Percentiles rank a stretch among this genome's conserved stretches.
Conservation (phyloP, 2,888 invertebrate species). For the Mythimna lalbum region DNA sequence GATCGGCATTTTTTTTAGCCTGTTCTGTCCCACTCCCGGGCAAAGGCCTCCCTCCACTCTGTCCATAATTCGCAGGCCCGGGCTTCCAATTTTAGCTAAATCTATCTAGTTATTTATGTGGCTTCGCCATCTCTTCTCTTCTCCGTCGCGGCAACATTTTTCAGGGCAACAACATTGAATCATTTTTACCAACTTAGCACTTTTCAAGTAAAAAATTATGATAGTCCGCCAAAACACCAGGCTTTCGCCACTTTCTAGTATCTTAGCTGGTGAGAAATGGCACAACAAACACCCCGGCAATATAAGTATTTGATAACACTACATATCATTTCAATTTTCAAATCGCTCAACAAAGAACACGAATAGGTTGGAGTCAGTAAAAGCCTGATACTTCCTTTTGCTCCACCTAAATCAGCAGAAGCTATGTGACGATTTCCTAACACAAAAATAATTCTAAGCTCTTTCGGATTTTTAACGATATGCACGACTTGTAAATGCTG, state of each 20-base stretch:
- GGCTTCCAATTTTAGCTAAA: too few relatives aligned
- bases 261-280: neutral
- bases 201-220: neutral
- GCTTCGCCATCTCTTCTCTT: too few relatives aligned
- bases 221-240: neutral
- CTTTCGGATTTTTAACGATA: neutral
- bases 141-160: too few relatives aligned
- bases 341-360: neutral
- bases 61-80: too few relatives aligned
- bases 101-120: too few relatives aligned
- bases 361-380: too few relatives aligned
- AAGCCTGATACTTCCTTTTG: too few relatives aligned
- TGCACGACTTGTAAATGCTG: constrained; percentile 1
- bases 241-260: neutral
- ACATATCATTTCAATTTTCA: neutral
- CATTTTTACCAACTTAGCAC: neutral
- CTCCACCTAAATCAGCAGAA: too few relatives aligned
- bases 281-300: neutral
- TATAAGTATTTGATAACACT: neutral
- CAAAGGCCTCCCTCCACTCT: too few relatives aligned
- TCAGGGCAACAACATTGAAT: too few relatives aligned
- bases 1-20: too few relatives aligned
- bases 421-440: neutral
- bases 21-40: too few relatives aligned
- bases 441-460: neutral